Base-by-base conservation (phyloP, 2,888 invertebrate genomes). In the Archips xylosteana region DNA sequence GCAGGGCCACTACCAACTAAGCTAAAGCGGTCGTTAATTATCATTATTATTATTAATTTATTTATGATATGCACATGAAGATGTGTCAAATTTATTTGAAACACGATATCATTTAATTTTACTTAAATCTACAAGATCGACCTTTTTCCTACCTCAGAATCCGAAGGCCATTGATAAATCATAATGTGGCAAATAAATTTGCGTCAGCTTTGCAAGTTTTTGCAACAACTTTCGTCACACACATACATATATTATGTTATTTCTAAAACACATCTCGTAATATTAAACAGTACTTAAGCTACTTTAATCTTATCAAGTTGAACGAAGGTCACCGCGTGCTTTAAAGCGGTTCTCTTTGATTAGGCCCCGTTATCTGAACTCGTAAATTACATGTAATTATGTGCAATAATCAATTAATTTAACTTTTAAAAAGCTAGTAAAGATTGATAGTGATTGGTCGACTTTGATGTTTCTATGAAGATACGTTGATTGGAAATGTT, bases 321-420 rank as follows among this genome's bases (percentile, higher is more conserved):
- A 63, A 57, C 34, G 68, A 64, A 75, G 75, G 78, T 69, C 75
- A 78, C 77, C 81, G 81, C 75, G 78, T 81, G 82, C 76, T 76
- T 70, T 70, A 49, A 74, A 42, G 74, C 66, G 70, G 66, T 49
- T 49, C 57, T 63, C 82, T 85, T 83, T 82, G 83, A 85, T 80
- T 79, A 75, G 81, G 84, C 90, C 75, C 77, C 75, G 78, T 85
- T 92, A 92, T 92, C 92, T 82, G 76, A 76, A 75, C 47, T 76
- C 86, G 90, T 92, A 90, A 91, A 92, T 92, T 86, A 86, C 78
- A 80, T 79, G 83, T 89, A 91, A 90, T 92, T 90, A 85, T 74
- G 68, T 66, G 47, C 61, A 66, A 75, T 73, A 70, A 70, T 62
- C 68, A 73, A 73, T 73, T 75, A 75, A 66, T 73, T 73, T 70